Evolutionary conservation across 2,888 invertebrate genomes (phyloP), one percentile per base, ranked within the genome.

Genomic region (Crepidodera aurea): DNA sequence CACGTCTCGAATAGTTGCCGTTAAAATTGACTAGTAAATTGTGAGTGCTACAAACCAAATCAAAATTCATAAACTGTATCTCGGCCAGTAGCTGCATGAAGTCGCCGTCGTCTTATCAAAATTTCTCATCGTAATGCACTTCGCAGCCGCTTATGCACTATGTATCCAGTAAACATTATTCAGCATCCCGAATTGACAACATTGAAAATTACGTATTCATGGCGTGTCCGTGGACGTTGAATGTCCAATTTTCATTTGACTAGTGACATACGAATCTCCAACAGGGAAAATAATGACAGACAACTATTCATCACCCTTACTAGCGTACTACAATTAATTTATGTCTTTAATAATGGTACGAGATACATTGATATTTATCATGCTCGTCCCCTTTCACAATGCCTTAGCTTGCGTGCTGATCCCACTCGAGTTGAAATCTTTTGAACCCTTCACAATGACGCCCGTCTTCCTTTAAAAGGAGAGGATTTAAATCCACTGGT

Each of bases 221-320:
- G 46, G 51, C 46, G 34, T 51, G 62, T 48, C 16, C 40, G 48
- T 57, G 57, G 53, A 48, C 53, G 57, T 40, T 57, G 51, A 40
- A 62, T 53, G 57, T 62, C 57, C 62, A 62, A 62, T 62, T 62
- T 48, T 53, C 39, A 39, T 40, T 39, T 53, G 32, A 32, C 19
- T 32, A 40, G 16, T 40, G 40, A 40, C 18, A 10, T 40, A 54
- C 32, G 32, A 44, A 44, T 54, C 32, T 44, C 29, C 25, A 19
- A 5, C 22, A 25, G 12, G 54, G 15, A 32, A 48, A 53, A 57
- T 57, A 61, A 61, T 61, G 56, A 61, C 61, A 62, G 62, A 57
- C 62, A 62, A 57, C 62, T 57, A 62, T 62, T 57, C 62, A 57
- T 62, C 62, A 62, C 39, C 40, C 51, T 48, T 40, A 53, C 53